phyloP scores from a whole-genome alignment of 1,140 invertebrate species.

The Eufriesea mexicana region DNA sequence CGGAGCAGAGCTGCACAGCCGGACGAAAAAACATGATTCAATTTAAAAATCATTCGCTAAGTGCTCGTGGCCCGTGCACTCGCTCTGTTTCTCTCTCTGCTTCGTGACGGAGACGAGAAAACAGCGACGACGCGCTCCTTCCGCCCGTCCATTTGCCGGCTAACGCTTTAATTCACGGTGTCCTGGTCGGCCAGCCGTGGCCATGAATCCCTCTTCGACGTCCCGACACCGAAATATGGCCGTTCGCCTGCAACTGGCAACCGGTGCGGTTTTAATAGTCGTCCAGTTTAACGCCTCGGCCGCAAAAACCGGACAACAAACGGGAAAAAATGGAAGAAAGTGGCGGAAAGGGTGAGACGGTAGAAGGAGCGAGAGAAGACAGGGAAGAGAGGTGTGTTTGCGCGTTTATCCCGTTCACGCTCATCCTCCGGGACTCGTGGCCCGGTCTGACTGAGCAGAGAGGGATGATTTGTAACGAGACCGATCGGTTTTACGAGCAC shows the following conservation, averaged over 20 bases:
- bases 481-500: constrained; percentile 29
- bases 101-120: constrained; percentile 45
- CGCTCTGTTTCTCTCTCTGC: background rate
- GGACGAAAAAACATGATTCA: constrained; percentile 65
- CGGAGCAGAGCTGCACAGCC: background rate
- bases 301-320: constrained; percentile 12
- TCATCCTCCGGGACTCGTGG: background rate
- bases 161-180: constrained; percentile 60
- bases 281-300: constrained; percentile 39
- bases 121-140: constrained; percentile 50
- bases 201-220: constrained; percentile 65
- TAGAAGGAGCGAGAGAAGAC: too few species aligned
- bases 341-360: background rate
- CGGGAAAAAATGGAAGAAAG: constrained; percentile 1
- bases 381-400: constrained; percentile 11
- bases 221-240: constrained; percentile 65
- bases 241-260: constrained; percentile 52
- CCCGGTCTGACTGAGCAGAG: background rate
- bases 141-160: constrained; percentile 54
- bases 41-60: constrained; percentile 79
- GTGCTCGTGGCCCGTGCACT: constrained; percentile 65
- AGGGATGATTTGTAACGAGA: constrained; percentile 46
- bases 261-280: constrained; percentile 55
- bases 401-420: constrained; percentile 9
- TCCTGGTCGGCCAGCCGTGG: constrained; percentile 41